phyloP scores from a whole-genome alignment of 2,113 vertebrate genomes.

The Acanthochromis polyacanthus region DNA sequence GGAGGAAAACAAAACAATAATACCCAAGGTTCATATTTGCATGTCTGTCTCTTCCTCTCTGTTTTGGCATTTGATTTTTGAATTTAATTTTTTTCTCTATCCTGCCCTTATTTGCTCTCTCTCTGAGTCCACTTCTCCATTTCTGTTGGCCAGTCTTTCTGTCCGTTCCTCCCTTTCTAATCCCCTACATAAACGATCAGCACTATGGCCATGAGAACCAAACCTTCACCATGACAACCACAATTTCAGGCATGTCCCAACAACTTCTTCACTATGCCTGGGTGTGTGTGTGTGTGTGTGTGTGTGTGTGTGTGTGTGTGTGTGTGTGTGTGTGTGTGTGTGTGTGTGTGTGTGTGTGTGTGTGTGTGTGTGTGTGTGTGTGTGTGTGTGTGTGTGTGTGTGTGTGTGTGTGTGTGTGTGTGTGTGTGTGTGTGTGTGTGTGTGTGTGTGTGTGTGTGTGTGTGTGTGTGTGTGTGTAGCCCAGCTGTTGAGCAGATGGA shows the following conservation, averaged over 20 bases:
- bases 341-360: slow-evolving; percentile 36
- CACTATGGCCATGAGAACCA: slow-evolving; percentile 73
- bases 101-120: slow-evolving; percentile 14
- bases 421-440: slow-evolving; percentile 36
- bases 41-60: slow-evolving; percentile 24
- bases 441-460: slow-evolving; percentile 39
- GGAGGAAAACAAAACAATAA: not conserved
- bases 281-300: slow-evolving; percentile 32
- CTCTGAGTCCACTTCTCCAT: not conserved
- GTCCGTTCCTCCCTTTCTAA: slow-evolving; percentile 40
- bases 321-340: slow-evolving; percentile 37
- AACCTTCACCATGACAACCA: slow-evolving; percentile 77
- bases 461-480: slow-evolving; percentile 44
- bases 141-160: slow-evolving; percentile 26
- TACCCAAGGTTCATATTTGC: slow-evolving; percentile 24
- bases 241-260: slow-evolving; percentile 71
- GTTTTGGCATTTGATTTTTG: not conserved
- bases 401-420: slow-evolving; percentile 33
- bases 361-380: slow-evolving; percentile 36
- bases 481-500: slow-evolving; percentile 82
- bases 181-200: slow-evolving; percentile 67
- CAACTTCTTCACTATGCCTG: slow-evolving; percentile 39
- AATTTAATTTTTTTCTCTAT: not conserved
- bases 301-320: slow-evolving; percentile 46
- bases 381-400: slow-evolving; percentile 38